Percentiles rank a stretch among this genome's conserved stretches.
phyloP scores from a whole-genome alignment of 37 sponge, comb jelly and placozoan genomes.

The Geodia barretti region DNA sequence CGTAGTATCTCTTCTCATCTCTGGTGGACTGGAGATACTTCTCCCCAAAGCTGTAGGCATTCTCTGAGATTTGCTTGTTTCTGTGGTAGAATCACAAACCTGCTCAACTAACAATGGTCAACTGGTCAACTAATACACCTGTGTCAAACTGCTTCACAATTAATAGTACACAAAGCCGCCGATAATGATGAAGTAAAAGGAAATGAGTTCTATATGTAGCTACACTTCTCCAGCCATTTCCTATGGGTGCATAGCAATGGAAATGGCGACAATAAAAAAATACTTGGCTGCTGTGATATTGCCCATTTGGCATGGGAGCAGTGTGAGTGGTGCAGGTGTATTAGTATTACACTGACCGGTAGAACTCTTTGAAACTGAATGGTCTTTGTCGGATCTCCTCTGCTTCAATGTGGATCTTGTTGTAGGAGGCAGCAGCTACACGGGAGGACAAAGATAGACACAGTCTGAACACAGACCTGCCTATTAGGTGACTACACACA shows the following conservation, averaged over 20 bases:
- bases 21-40: slow-evolving; percentile 11
- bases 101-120: no score
- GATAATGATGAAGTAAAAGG: not conserved
- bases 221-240: no score
- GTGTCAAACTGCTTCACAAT: no score
- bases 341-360: slow-evolving; percentile 33
- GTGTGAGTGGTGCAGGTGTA: not conserved
- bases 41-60: slow-evolving; percentile 37
- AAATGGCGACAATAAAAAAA: no score
- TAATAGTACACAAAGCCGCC: not conserved
- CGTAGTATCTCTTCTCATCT: slow-evolving; percentile 8
- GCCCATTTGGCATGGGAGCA: no score
- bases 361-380: slow-evolving; percentile 49
- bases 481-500: no score
- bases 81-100: no score
- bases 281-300: no score
- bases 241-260: no score
- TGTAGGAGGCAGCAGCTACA: slow-evolving; percentile 44
- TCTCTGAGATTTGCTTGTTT: slow-evolving; percentile 45
- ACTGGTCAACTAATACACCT: no score
- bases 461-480: not conserved
- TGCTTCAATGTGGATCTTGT: slow-evolving; percentile 39
- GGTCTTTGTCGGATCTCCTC: slow-evolving; percentile 43
- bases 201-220: not conserved
- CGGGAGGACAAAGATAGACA: not conserved